A percentile compares a stretch with the other conserved stretches of the same genome.
Evolutionary conservation across 2,797 vertebrate genomes (phyloP).

Genomic region (Typhlichthys eigenmanni): DNA sequence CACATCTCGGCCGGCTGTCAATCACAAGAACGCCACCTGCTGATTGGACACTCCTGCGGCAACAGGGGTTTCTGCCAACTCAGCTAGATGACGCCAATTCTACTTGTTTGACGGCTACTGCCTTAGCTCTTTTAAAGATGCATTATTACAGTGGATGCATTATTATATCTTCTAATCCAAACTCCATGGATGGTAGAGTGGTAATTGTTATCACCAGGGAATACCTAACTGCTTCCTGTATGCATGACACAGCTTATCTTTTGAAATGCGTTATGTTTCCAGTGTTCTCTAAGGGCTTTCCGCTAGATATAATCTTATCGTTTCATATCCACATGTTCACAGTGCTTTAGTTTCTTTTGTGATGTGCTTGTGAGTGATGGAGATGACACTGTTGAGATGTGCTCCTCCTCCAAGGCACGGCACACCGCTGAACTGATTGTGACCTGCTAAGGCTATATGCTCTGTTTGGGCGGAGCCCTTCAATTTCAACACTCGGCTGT

Average conservation of each 20-base stretch:
- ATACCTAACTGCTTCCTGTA: slow-evolving; percentile 8
- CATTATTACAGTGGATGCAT: slow-evolving; percentile 11
- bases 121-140: slow-evolving; percentile 10
- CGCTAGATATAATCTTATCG: slow-evolving; percentile 31
- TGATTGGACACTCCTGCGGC: slow-evolving; percentile 53
- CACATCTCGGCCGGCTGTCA: slow-evolving; percentile 70
- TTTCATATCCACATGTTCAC: slow-evolving; percentile 21
- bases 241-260: slow-evolving; percentile 18
- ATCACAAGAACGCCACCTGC: slow-evolving; percentile 61
- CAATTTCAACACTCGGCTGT: slow-evolving; percentile 56
- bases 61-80: slow-evolving; percentile 28
- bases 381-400: slow-evolving; percentile 11
- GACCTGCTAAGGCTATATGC: slow-evolving; percentile 36
- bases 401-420: slow-evolving; percentile 21
- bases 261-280: slow-evolving; percentile 38
- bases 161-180: slow-evolving; percentile 14
- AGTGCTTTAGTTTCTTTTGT: slow-evolving; percentile 13
- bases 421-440: slow-evolving; percentile 46
- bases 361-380: slow-evolving; percentile 18
- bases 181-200: slow-evolving; percentile 15
- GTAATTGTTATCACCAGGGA: slow-evolving; percentile 1
- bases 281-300: slow-evolving; percentile 14
- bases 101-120: slow-evolving; percentile 2
- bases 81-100: slow-evolving; percentile 25
- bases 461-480: slow-evolving; percentile 69